Conservation (phyloP, 2,797 vertebrate genomes). For the Zenarchopterus dispar region DNA sequence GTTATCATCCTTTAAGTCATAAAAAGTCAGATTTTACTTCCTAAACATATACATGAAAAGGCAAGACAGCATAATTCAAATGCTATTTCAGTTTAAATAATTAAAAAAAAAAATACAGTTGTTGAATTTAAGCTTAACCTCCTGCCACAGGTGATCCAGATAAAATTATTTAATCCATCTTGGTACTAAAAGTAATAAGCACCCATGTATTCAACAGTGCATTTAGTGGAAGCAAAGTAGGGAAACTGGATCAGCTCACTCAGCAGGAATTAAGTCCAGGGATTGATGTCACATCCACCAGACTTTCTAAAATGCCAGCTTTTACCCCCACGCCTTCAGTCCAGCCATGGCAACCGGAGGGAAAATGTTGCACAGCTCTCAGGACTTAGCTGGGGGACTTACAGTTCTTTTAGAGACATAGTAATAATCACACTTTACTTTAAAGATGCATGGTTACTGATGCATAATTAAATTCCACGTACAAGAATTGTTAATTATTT, state of each 20-base stretch:
- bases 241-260: slow-evolving; percentile 22
- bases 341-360: slow-evolving; percentile 24
- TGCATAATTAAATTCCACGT: no score
- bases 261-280: slow-evolving; percentile 43
- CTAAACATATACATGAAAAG: neutral
- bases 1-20: no score
- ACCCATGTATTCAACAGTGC: neutral
- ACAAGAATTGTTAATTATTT: no score
- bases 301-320: slow-evolving; percentile 38
- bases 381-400: neutral
- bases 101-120: neutral
- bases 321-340: slow-evolving; percentile 25
- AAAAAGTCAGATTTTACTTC: no score
- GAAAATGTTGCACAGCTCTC: slow-evolving; percentile 19
- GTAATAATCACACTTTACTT: neutral
- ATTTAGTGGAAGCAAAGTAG: slow-evolving; percentile 14
- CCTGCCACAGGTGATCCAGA: neutral
- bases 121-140: neutral
- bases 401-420: neutral
- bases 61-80: neutral
- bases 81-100: neutral
- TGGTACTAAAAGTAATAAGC: neutral
- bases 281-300: slow-evolving; percentile 46
- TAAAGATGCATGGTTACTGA: neutral
- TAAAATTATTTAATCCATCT: neutral